phyloP scores from a whole-genome alignment of 2,797 vertebrate species.

The Pteropus rufus region DNA sequence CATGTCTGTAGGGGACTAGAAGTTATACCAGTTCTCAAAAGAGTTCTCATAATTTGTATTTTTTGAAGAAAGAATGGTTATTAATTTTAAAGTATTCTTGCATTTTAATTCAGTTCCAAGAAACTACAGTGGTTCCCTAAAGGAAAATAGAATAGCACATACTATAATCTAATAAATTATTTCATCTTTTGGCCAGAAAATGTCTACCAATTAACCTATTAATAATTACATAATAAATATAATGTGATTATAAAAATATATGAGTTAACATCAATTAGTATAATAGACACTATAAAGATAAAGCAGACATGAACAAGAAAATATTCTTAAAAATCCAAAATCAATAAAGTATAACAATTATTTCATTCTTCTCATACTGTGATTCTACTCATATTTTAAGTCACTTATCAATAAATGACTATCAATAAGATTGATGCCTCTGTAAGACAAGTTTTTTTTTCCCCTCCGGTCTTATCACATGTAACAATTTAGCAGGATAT shows the following conservation, averaged over 20 bases:
- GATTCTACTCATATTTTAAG: neutral
- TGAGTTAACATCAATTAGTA: neutral
- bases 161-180: neutral
- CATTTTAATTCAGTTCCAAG: slow-evolving; percentile 14
- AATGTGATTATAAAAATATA: neutral
- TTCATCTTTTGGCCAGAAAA: slow-evolving; percentile 5
- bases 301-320: neutral
- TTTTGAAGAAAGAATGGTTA: neutral
- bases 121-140: neutral
- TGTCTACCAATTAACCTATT: neutral
- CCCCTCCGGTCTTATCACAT: slow-evolving; percentile 64
- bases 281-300: neutral
- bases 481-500: slow-evolving; percentile 76
- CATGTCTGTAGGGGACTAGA: neutral
- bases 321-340: neutral
- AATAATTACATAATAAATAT: slow-evolving; percentile 9
- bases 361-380: neutral
- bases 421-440: slow-evolving; percentile 57
- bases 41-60: neutral
- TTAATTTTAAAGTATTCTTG: neutral
- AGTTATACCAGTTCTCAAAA: neutral
- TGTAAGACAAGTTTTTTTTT: slow-evolving; percentile 44
- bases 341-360: neutral
- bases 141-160: neutral
- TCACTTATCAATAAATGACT: slow-evolving; percentile 47